A percentile compares a stretch with the other conserved stretches of the same genome.
Conservation (phyloP, 2,113 vertebrate species). For the Cettia cetti region DNA sequence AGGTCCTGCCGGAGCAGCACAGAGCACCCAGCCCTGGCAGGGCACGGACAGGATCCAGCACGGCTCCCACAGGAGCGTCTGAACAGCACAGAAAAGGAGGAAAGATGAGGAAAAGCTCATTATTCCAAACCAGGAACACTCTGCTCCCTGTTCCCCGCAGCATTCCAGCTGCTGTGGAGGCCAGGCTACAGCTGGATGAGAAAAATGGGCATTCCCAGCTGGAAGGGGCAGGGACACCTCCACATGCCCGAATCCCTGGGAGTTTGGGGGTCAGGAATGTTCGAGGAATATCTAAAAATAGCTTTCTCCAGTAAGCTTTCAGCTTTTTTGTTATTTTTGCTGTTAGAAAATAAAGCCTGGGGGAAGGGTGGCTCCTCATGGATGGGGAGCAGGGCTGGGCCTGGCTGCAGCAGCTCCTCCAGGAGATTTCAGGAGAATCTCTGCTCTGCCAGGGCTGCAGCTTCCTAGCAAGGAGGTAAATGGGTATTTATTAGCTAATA, state of each 20-base stretch:
- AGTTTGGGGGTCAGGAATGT: fast-evolving
- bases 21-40: neutral
- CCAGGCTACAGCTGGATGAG: neutral
- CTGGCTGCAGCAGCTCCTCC: neutral
- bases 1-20: neutral
- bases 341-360: fast-evolving
- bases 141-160: neutral
- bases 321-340: neutral
- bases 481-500: neutral
- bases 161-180: neutral
- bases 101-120: neutral
- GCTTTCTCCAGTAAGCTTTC: neutral
- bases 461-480: neutral
- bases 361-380: neutral
- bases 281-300: neutral
- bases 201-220: neutral
- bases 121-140: neutral
- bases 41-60: neutral
- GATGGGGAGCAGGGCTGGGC: too few species aligned
- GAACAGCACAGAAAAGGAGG: neutral
- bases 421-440: fast-evolving
- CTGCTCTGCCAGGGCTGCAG: neutral
- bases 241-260: too few species aligned
- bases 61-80: neutral
- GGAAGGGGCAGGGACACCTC: neutral